phyloP scores from a whole-genome alignment of 2,888 invertebrate genomes.

The Metopia argyrocephala region DNA sequence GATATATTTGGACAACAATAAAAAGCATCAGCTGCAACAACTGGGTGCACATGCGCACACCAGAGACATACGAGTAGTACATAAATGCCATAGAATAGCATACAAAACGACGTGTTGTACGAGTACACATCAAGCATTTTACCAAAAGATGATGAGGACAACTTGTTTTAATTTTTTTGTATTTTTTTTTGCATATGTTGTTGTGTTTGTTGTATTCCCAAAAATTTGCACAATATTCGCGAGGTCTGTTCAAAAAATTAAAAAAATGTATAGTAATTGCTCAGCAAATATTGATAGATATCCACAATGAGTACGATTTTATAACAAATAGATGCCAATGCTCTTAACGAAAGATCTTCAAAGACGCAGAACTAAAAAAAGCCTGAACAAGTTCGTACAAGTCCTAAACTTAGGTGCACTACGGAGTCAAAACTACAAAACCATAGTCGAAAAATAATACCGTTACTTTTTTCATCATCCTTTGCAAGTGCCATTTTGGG shows the following conservation, averaged over 20 bases:
- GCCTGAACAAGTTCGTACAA: too few species aligned
- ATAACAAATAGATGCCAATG: too few species aligned
- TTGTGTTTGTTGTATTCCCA: slow-evolving; percentile 29
- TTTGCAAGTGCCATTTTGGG: too few species aligned
- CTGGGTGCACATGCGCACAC: slow-evolving; percentile 71
- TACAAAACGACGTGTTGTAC: slow-evolving; percentile 39
- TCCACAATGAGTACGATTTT: too few species aligned
- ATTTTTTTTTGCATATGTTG: not conserved
- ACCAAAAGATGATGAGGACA: slow-evolving; percentile 61
- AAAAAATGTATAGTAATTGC: too few species aligned
- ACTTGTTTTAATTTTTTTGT: slow-evolving; percentile 23
- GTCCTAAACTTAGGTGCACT: too few species aligned
- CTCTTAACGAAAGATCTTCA: too few species aligned
- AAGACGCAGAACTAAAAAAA: too few species aligned
- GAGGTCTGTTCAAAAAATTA: slow-evolving; percentile 14
- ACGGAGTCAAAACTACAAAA: too few species aligned
- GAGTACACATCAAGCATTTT: slow-evolving; percentile 53
- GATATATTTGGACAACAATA: slow-evolving; percentile 12
- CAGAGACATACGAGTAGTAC: not conserved
- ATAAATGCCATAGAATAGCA: slow-evolving; percentile 3
- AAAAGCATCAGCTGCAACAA: slow-evolving; percentile 50
- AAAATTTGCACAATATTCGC: slow-evolving; percentile 40
- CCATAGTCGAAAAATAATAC: too few species aligned
- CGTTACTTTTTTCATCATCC: too few species aligned
- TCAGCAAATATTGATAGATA: too few species aligned